Percentiles rank a stretch among this genome's conserved stretches.
These are phyloP conservation scores for Rhagoletis zephyria DNA, from an alignment of 1,140 invertebrate genomes.

Conservation along the genomic window DNA sequence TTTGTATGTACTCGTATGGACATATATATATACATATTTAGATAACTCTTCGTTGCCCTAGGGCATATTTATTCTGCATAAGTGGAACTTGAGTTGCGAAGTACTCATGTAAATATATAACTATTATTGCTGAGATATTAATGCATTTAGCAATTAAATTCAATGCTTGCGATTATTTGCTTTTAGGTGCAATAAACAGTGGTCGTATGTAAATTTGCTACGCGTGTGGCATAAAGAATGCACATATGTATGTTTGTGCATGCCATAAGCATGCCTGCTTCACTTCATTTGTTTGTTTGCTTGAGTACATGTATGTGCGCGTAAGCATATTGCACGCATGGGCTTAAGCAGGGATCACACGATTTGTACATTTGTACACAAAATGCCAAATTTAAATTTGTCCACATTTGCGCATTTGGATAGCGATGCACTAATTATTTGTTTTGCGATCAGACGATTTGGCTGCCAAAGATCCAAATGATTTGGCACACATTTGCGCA, in stretches of 20 bases:
- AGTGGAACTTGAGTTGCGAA: background rate
- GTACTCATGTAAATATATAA: slow-evolving; percentile 11
- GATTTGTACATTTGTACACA: no score
- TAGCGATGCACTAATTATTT: no score
- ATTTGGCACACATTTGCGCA: no score
- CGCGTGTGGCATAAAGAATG: background rate
- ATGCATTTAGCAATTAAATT: slow-evolving; percentile 50
- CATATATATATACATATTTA: background rate
- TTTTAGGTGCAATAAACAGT: slow-evolving; percentile 33
- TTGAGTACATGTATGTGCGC: background rate
- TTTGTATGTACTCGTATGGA: background rate
- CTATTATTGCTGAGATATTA: slow-evolving; percentile 10
- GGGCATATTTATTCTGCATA: background rate
- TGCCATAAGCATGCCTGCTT: background rate
- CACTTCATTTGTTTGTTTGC: background rate
- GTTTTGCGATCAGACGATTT: no score
- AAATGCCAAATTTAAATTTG: no score
- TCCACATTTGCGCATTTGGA: no score
- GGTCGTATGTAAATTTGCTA: background rate
- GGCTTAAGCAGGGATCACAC: no score
- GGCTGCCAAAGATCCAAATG: no score
- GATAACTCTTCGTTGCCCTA: background rate
- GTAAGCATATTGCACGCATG: background rate
- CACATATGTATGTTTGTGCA: background rate
- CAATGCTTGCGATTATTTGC: slow-evolving; percentile 31